Evolutionary conservation across 2,888 invertebrate genomes (phyloP), one percentile per base, ranked within the genome.

Genomic region (Papilio gigon): DNA sequence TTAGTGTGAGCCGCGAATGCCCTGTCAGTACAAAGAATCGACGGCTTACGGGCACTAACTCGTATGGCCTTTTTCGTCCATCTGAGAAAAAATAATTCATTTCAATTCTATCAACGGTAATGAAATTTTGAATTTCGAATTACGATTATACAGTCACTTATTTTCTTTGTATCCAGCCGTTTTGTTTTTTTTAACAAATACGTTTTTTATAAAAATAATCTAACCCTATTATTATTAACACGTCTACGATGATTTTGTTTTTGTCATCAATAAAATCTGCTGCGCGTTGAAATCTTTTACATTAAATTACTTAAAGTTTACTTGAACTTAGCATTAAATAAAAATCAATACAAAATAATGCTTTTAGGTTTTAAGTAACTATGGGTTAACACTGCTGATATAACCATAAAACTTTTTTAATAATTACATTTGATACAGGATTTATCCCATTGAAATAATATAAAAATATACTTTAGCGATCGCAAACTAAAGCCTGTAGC

Each of bases 1-100:
- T 69, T 61, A 69, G 69, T 59, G 35, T 35, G 63, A 12, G 35
- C n/a, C 17, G 40, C 42, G 22, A 67, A 33, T 33, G 40, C 59
- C 33, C 30, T 20, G 50, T 65, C 40, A 50, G 62, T 62, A 65
- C 69, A 69, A 69, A 69, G 68, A 68, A 68, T 68, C 50, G 56
- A 35, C 53, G 50, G 30, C 67, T 60, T 66, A 61, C 47, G 58
- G 22, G 42, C 66, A 37, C 56, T 27, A 40, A 64, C 68, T 60
- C 50, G 68, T 64, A 60, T 64, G 40, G 40, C 68, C 68, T 68
- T 68, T 59, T 64, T 59, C 47, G 68, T 64, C 3, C 6, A 37
- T 27, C 6, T n/a, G 50, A 50, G 30, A 37, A 35, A 44, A 59
- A 68, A 68, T 30, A 60, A 40, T 40, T 8, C 47, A 64, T 68